Conservation (phyloP, 2,113 vertebrate species). For the Trichomycterus rosablanca region DNA sequence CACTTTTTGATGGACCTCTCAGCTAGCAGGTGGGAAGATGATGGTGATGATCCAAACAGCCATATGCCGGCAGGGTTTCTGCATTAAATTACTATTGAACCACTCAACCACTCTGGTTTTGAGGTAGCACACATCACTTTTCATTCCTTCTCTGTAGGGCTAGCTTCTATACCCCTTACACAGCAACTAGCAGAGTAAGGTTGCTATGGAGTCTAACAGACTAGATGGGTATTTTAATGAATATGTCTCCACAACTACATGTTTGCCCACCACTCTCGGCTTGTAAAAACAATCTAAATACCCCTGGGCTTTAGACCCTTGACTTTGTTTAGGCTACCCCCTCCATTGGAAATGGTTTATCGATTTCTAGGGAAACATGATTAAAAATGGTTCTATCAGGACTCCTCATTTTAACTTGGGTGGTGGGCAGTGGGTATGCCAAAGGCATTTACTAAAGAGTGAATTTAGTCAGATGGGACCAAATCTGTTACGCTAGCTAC, state of each 20-base stretch:
- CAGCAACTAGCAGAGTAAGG: conserved; percentile 35
- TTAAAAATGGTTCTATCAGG: conserved; percentile 59
- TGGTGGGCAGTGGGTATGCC: no score
- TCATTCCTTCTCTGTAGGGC: neutral
- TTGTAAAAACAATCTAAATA: conserved; percentile 65
- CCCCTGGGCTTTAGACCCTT: conserved; percentile 47
- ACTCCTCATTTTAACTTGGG: conserved; percentile 55
- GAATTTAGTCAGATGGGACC: no score
- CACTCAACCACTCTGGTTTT: conserved; percentile 40
- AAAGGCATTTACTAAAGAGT: no score
- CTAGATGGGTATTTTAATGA: conserved; percentile 58
- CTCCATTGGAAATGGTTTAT: conserved; percentile 58
- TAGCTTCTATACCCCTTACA: neutral
- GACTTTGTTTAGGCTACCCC: conserved; percentile 53
- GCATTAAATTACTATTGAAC: conserved; percentile 57
- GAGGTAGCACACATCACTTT: conserved; percentile 22
- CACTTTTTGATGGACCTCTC: conserved; percentile 42
- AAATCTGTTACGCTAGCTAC: no score
- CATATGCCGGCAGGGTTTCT: conserved; percentile 51
- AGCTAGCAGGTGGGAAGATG: conserved; percentile 50
- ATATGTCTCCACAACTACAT: conserved; percentile 59
- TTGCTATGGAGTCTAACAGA: conserved; percentile 61
- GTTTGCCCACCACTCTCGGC: conserved; percentile 59
- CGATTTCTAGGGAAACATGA: conserved; percentile 58
- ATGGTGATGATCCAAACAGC: conserved; percentile 52